Evolutionary conservation across 2,888 invertebrate genomes (phyloP).

Genomic region (Cerastis rubricosa): DNA sequence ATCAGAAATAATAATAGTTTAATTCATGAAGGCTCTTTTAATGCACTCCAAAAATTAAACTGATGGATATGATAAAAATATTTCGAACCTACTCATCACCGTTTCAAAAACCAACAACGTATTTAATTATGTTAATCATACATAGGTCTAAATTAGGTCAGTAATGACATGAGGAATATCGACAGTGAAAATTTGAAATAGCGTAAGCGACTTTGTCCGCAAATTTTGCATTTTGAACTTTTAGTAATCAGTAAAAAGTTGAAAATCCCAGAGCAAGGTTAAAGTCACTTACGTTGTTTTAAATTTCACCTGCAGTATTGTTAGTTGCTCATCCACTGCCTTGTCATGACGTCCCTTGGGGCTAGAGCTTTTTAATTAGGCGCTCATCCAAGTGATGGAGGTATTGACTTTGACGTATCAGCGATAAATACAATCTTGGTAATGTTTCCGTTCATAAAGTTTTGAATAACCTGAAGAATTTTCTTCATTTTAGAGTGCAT

Average conservation of each 20-base stretch:
- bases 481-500: background rate
- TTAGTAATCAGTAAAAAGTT: fast-evolving
- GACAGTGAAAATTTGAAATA: background rate
- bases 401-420: slow-evolving; percentile 37
- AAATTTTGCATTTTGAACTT: background rate
- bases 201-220: background rate
- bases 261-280: background rate
- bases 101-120: slow-evolving; percentile 35
- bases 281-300: background rate
- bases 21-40: background rate
- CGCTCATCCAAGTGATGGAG: slow-evolving; percentile 41
- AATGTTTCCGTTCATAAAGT: slow-evolving; percentile 15
- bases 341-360: slow-evolving; percentile 42
- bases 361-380: slow-evolving; percentile 52
- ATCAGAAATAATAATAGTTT: background rate
- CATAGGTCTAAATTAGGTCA: slow-evolving; percentile 35
- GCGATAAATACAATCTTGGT: background rate
- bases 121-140: slow-evolving; percentile 49
- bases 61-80: slow-evolving; percentile 15
- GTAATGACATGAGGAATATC: slow-evolving; percentile 23
- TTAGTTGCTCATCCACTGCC: slow-evolving; percentile 19
- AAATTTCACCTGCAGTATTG: background rate
- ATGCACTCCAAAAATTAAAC: slow-evolving; percentile 12
- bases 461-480: background rate
- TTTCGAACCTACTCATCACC: slow-evolving; percentile 23